These are phyloP conservation scores for Urocynchramus pylzowi DNA, from an alignment of 2,113 vertebrate genomes.

Conservation along the genomic window DNA sequence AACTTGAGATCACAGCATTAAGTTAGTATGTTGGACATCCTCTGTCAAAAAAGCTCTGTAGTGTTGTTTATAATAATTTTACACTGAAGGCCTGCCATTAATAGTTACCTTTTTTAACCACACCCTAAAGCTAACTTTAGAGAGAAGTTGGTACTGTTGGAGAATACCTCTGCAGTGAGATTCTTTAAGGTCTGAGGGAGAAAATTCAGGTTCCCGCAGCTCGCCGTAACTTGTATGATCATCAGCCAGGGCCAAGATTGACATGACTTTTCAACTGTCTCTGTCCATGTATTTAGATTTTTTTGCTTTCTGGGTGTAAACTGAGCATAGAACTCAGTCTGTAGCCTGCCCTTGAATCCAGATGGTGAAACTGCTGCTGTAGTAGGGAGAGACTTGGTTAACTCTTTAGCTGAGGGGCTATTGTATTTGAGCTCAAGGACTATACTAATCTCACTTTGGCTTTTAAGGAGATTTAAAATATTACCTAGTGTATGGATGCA, in stretches of 20 bases:
- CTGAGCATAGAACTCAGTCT: background rate
- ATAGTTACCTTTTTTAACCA: background rate
- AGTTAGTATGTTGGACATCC: background rate
- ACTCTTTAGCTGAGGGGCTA: background rate
- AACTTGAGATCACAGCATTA: background rate
- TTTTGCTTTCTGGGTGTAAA: background rate
- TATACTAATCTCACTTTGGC: background rate
- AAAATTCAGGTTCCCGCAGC: background rate
- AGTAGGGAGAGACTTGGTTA: background rate
- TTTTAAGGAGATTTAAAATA: background rate
- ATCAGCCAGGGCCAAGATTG: background rate
- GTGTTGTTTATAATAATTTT: background rate
- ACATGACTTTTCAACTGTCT: background rate
- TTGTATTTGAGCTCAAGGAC: background rate
- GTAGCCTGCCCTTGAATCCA: background rate
- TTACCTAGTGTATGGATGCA: fast-evolving
- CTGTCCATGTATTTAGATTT: background rate
- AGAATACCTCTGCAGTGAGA: background rate
- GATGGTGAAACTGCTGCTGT: background rate
- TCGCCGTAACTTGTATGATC: fast-evolving
- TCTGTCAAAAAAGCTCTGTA: background rate
- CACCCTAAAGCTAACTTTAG: background rate
- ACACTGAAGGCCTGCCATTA: background rate
- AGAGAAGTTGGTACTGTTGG: background rate
- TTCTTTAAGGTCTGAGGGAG: background rate